Percentiles rank a stretch among this genome's conserved stretches.
These are phyloP conservation scores for Pentalonia nigronervosa DNA, from an alignment of 1,140 invertebrate species.

Conservation along the genomic window DNA sequence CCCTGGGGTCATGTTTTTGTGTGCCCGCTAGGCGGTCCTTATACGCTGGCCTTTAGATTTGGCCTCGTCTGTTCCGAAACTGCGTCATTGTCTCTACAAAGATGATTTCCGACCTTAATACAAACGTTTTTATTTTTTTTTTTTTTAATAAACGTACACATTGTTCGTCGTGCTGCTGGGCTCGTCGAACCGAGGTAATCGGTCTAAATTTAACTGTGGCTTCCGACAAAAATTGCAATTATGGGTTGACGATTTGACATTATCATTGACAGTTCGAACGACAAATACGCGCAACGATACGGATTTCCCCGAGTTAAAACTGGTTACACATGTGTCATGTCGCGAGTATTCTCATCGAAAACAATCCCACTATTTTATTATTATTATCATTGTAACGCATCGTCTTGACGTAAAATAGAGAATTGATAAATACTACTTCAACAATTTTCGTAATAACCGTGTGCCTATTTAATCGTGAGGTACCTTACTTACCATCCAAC, in stretches of 20 bases:
- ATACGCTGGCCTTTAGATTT: slow-evolving; percentile 31
- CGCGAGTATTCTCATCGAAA: neutral
- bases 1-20: neutral
- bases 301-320: slow-evolving; percentile 13
- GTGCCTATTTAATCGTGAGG: neutral
- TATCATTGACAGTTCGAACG: neutral
- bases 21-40: neutral
- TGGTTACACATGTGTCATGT: neutral
- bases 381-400: neutral
- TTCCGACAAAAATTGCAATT: neutral
- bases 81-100: neutral
- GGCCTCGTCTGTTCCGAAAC: slow-evolving; percentile 5
- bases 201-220: neutral
- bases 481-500: neutral
- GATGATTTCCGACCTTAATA: slow-evolving; percentile 30
- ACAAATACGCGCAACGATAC: neutral
- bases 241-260: slow-evolving; percentile 5
- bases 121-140: neutral
- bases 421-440: neutral
- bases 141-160: neutral
- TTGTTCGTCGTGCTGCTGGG: neutral
- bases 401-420: neutral
- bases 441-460: neutral
- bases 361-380: neutral
- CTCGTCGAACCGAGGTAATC: neutral